Base-by-base conservation (phyloP, 2,888 invertebrate species). In the Diloba caeruleocephala region DNA sequence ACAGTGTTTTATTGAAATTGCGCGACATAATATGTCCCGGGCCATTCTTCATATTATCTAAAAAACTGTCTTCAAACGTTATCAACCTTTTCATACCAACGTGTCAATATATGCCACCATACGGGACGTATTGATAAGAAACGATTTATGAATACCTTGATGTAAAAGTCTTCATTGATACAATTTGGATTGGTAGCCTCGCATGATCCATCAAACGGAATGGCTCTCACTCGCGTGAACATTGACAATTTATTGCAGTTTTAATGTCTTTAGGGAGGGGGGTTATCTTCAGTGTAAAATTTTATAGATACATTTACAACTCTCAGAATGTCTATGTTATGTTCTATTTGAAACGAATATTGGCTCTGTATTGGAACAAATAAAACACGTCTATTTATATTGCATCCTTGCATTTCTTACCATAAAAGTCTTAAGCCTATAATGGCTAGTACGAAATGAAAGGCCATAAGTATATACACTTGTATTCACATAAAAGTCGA, bases 141-240 rank as follows among this genome's bases (percentile, higher is more conserved):
- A 38, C 34, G 32, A 37, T 39, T 13, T 31, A 10, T 13, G 31
- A 34, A 9, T 17, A 34, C 21, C 12, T n/a, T 13, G 37, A 46
- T 39, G 46, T 66, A 60, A 66, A 66, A 62, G 66, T 52, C 12
- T 52, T 51, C 41, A 25, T 59, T 46, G 46, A 39, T 52, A 50
- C 45, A 33, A 53, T 56, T 59, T 32, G 51, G 26, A 51, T 42
- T 4, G 41, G 36, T 46, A 51, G 52, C 21, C 50, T 69, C 54
- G 73, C 71, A 73, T 56, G 66, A 53, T 69, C 25, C 41, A 45
- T 48, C 38, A 49, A 37, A 39, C 36, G 9, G 34, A 48, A 36
- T 36, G 17, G 44, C 70, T 71, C 70, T 70, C 67, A 63, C 74
- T 73, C 12, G 71, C 71, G 67, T 71, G 71, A 67, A 56, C 48